A percentile compares a stretch with the other conserved stretches of the same genome.
Conservation (phyloP, 2,888 invertebrate species). For the Hypselothyrea guttata region DNA sequence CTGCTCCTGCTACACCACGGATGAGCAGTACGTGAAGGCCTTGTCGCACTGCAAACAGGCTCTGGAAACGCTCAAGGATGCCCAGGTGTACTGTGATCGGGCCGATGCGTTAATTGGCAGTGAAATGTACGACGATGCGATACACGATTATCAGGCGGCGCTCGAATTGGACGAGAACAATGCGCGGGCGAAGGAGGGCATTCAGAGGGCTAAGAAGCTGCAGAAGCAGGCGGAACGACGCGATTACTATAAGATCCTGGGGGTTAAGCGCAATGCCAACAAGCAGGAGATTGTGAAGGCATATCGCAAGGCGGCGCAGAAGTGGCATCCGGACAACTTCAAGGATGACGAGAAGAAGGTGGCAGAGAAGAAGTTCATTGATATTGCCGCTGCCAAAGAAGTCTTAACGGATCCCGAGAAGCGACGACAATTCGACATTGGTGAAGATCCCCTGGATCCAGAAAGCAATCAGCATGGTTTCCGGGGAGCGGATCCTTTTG, state of each 20-base stretch:
- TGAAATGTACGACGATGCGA: conserved; percentile 97
- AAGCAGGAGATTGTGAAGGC: conserved; percentile 98
- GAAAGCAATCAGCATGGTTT: conserved; percentile 86
- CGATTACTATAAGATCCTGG: conserved; percentile 95
- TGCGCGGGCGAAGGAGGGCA: conserved; percentile 93
- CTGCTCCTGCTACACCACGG: conserved; percentile 89
- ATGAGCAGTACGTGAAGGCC: conserved; percentile 88
- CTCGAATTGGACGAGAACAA: conserved; percentile 90
- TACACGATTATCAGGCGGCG: conserved; percentile 93
- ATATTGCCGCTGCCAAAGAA: conserved; percentile 99
- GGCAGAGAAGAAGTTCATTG: conserved; percentile 98
- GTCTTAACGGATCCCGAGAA: conserved; percentile 94
- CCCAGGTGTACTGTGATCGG: conserved; percentile 92
- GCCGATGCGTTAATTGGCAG: conserved; percentile 95
- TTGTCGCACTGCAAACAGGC: conserved; percentile 91
- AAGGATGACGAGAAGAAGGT: conserved; percentile 93
- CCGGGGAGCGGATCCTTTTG: conserved; percentile 88
- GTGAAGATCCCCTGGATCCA: conserved; percentile 98
- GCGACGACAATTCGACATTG: conserved; percentile 95
- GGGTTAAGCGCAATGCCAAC: conserved; percentile 93
- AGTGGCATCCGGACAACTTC: conserved; percentile 99
- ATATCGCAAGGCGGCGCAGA: conserved; percentile 97
- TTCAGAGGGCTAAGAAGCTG: conserved; percentile 93
- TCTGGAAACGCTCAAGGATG: conserved; percentile 88
- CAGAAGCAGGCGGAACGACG: conserved; percentile 95